phyloP scores from a whole-genome alignment of 2,888 invertebrate species.

The Brassicogethes aeneus region DNA sequence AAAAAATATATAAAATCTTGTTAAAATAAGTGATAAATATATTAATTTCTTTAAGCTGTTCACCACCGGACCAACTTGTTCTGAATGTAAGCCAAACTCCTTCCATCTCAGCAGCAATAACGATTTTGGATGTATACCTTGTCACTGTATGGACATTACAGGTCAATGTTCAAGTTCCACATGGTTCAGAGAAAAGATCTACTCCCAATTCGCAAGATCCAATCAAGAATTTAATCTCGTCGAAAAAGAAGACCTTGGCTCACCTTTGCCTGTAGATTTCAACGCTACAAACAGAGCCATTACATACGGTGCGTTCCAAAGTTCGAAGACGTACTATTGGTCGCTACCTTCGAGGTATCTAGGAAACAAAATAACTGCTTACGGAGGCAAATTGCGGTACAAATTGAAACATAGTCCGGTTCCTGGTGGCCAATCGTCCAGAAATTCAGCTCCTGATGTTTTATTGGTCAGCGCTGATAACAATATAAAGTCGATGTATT shows the following conservation, averaged over 20 bases:
- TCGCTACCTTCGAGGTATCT: conserved; percentile 63
- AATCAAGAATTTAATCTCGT: background rate
- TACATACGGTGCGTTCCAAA: conserved; percentile 37
- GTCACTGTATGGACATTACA: conserved; percentile 93
- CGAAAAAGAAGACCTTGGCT: too few species aligned
- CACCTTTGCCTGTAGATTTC: too few species aligned
- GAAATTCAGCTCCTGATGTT: conserved; percentile 77
- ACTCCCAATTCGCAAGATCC: too few species aligned
- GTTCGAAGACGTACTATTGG: conserved; percentile 71
- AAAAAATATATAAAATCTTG: too few species aligned
- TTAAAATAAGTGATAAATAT: too few species aligned
- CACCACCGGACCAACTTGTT: conserved; percentile 74
- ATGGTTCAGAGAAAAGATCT: conserved; percentile 36
- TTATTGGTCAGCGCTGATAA: conserved; percentile 44
- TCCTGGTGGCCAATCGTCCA: conserved; percentile 63
- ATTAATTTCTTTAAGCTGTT: conserved; percentile 38
- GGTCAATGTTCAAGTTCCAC: conserved; percentile 70
- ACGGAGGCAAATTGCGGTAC: conserved; percentile 81
- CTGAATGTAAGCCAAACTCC: conserved; percentile 74
- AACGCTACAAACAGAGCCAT: too few species aligned
- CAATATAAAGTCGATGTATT: conserved; percentile 68
- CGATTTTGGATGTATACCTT: conserved; percentile 82
- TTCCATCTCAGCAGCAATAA: conserved; percentile 75
- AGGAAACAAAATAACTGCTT: conserved; percentile 81
- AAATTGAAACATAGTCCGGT: conserved; percentile 70